Evolutionary conservation across 2,888 invertebrate genomes (phyloP), one percentile per base, ranked within the genome.

Genomic region (Nephrocerus scutellatus): DNA sequence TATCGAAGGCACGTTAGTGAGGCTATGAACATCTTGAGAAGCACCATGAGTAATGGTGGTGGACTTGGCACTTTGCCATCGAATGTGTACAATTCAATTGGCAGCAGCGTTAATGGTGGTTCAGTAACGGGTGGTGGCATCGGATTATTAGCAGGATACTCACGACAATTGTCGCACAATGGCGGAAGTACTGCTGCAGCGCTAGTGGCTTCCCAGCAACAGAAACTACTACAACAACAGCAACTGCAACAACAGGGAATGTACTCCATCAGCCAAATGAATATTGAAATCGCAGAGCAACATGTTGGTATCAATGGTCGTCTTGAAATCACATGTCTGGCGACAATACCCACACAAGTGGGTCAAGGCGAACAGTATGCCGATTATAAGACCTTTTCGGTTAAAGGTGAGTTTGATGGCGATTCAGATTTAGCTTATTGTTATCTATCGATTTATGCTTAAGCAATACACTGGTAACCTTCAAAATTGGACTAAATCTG

Each of bases 301-400:
- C 79, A 81, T 51, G 76, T 78, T 20, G 80, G 80, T 4, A 77
- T 76, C 19, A 81, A 82, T 52, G 82, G 82, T 1, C 72, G 75
- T 38, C 70, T 85, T 47, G 78, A 80, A 57, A 74, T 86, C 42
- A 83, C 82, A 21, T 86, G 86, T 59, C 74, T 82, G 44, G 77
- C 85, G 24, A 84, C 86, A 33, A 86, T 86, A 51, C 86, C 86
- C 1, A 79, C 80, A 41, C 81, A 81, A 50, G 76, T 83, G 14
- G 79, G 76, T 12, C 77, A 78, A 23, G 78, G 79, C 37, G 82
- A 81, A 53, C 74, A 77, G 50, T 86, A 78, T 57, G 85, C 84
- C 34, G 85, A 86, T 60, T 72, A 79, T 49, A 79, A 79, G 61
- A 80, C 77, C 49, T 79, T 77, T 56, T 81, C 81, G 24, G 80